Evolutionary conservation across 2,113 vertebrate genomes (phyloP), one percentile per base, ranked within the genome.

Genomic region (Platichthys stellatus): DNA sequence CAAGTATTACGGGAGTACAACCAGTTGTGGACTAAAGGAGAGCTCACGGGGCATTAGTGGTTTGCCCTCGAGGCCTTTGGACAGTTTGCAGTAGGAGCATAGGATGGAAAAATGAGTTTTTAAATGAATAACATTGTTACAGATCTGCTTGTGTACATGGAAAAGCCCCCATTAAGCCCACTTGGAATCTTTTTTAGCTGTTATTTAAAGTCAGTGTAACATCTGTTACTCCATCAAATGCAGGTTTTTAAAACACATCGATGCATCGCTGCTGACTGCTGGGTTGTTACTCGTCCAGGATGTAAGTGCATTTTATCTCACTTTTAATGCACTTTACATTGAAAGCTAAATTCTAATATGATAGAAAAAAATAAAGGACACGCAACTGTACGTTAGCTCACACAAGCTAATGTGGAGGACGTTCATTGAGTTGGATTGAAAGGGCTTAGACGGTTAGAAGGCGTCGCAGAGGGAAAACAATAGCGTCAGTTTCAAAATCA

Each of bases 101-200:
- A 85, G 63, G 67, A 70, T 53, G 45, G 66, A 20, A 78, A 66
- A 67, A 78, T 17, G 43, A 69, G 54, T 87, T 80, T 31, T 74
- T 76, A 59, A 78, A 66, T 67, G 24, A 76, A 64, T 63, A 69
- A 64, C 69, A 71, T 72, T 80, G 71, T 89, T 89, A 82, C 75
- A 73, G 24, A 72, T 78, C 15, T 74, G 53, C 40, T 86, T 86
- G 80, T 75, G 70, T 65, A 47, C 10, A 45, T 54, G 60, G 58
- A 51, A 76, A 89, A 90, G 77, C 73, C 79, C 81, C 24, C 83
- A 81, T 88, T 90, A 85, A 83, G 81, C 70, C 81, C 28, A 28
- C 56, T 35, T 21, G 1, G 26, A 1, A 31, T 31, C 31, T 31
- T 31, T 65, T 78, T 40, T 23, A 49, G 18, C n/a, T 57, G n/a